Percentiles rank a stretch among this genome's conserved stretches.
Conservation (phyloP, 2,113 vertebrate species). For the Nyctereutes procyonoides region DNA sequence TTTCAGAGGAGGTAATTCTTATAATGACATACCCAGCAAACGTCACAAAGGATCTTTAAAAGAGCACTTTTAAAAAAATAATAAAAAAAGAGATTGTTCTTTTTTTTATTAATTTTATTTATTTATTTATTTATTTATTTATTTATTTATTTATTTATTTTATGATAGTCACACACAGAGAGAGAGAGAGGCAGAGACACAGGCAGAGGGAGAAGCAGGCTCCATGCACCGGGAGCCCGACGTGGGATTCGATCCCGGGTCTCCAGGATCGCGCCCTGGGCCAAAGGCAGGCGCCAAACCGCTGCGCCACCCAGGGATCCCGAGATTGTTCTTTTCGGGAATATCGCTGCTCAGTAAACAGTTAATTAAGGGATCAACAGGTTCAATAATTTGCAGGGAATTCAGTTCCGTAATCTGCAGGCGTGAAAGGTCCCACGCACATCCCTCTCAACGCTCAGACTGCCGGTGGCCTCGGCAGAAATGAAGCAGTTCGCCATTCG, state of each 20-base stretch:
- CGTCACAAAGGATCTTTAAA: slow-evolving; percentile 70
- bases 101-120: too few species aligned
- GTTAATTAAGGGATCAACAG: slow-evolving; percentile 28
- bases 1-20: neutral
- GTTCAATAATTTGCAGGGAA: slow-evolving; percentile 73
- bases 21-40: slow-evolving; percentile 73
- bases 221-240: too few species aligned
- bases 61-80: slow-evolving; percentile 53
- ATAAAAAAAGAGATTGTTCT: neutral
- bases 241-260: too few species aligned
- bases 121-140: too few species aligned
- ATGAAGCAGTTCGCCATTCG: slow-evolving; percentile 79
- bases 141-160: too few species aligned
- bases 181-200: too few species aligned
- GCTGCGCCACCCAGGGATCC: too few species aligned
- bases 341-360: slow-evolving; percentile 67
- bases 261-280: too few species aligned
- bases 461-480: slow-evolving; percentile 67
- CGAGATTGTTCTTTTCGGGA: slow-evolving; percentile 55
- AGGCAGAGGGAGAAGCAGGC: too few species aligned
- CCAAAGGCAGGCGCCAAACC: too few species aligned
- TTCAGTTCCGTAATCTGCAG: slow-evolving; percentile 65
- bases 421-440: slow-evolving; percentile 64
- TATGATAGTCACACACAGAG: too few species aligned
- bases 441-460: slow-evolving; percentile 47